Base-by-base conservation (phyloP, 1,140 invertebrate species). In the Contarinia nasturtii region DNA sequence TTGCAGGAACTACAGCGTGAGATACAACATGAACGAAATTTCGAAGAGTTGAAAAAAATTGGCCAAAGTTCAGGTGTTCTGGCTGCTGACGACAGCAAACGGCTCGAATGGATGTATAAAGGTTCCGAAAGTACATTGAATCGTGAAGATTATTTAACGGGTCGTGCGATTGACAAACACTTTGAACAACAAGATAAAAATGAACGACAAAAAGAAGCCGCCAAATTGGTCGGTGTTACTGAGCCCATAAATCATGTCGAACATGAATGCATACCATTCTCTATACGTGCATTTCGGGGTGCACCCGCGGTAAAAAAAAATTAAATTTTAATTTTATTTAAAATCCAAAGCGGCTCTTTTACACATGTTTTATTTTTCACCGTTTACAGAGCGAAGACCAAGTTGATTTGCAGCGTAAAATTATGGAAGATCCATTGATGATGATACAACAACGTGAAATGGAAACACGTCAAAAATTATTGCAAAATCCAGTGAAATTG, bases 41-140 rank as follows among this genome's bases (percentile, higher is more conserved):
- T 70, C 14, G 75, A 79, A 47, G 76, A 81, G 50, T 64, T 80
- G n/a, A 73, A 71, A 49, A 66, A 69, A n/a, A 64, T 74, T 44
- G 73, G 73, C 10, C 71, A 76, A 58, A 67, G 71, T 10, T 72
- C 71, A 51, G 70, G 72, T 1, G 70, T 73, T 0, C 53, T 67
- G 19, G 61, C 63, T 48, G 65, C 67, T 33, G 69, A 68, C 40
- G 69, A 70, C 46, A 72, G 78, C 21, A 71, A 73, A 44, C 80
- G 83, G 50, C 59, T 93, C 40, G 82, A 90, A 57, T 94, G 89
- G 88, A 92, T 93, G 87, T 92, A 92, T 59, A 86, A 88, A 73
- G 59, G 57, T 10, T 55, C 51, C 33, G 51, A 48, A 0, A 60
- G 63, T 20, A 47, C 61, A 2, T 58, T 83, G 5, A 80, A 91